These are phyloP conservation scores for Anolis sagrei DNA, from an alignment of 2,113 vertebrate genomes.

Conservation along the genomic window DNA sequence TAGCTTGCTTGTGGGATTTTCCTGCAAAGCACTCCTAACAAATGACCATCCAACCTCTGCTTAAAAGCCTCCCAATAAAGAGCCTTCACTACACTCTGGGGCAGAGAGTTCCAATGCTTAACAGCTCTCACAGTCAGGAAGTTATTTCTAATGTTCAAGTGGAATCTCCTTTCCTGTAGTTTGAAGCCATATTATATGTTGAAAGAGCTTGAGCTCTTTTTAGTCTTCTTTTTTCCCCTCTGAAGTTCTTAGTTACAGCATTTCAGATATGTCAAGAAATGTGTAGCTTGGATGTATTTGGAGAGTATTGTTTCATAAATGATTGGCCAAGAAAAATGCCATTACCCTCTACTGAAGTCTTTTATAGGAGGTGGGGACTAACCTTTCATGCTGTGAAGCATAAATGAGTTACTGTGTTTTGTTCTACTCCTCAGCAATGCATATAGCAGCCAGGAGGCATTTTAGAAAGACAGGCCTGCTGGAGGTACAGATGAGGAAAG, in stretches of 20 bases:
- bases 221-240: background rate
- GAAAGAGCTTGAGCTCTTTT: background rate
- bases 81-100: too few relatives aligned
- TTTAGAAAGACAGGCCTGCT: background rate
- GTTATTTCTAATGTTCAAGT: too few relatives aligned
- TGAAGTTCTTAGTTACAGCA: background rate
- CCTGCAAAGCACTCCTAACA: too few relatives aligned
- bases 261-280: constrained; percentile 8
- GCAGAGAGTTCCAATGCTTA: too few relatives aligned
- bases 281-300: fast-evolving
- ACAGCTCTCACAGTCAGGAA: too few relatives aligned
- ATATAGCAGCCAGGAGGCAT: background rate
- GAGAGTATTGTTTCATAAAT: constrained; percentile 26
- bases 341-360: background rate
- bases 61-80: too few relatives aligned
- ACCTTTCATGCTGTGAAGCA: constrained; percentile 11
- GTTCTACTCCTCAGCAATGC: constrained; percentile 4
- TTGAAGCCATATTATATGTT: background rate
- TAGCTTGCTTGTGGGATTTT: too few relatives aligned
- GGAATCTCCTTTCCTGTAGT: too few relatives aligned
- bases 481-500: background rate
- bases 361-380: background rate
- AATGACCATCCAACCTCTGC: too few relatives aligned
- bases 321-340: constrained; percentile 20
- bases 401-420: background rate